These are phyloP conservation scores for Pseudonaja textilis DNA, from an alignment of 2,113 vertebrate species.

Conservation along the genomic window DNA sequence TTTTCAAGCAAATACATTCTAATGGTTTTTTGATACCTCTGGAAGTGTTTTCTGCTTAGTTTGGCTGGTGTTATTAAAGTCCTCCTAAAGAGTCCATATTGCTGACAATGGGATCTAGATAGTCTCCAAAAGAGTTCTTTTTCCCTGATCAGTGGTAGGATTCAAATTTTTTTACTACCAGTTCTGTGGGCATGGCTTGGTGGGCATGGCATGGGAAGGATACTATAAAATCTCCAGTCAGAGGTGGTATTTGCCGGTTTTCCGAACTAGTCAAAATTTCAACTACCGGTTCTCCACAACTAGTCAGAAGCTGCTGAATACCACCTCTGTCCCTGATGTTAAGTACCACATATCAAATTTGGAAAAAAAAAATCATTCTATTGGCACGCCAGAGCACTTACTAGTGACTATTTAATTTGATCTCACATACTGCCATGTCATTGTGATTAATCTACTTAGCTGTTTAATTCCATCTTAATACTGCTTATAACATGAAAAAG, in stretches of 20 bases:
- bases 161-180: no score
- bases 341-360: neutral
- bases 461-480: neutral
- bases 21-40: neutral
- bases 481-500: neutral
- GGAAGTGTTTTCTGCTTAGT: neutral
- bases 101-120: neutral
- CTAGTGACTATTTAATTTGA: neutral
- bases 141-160: neutral
- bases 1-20: neutral
- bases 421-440: neutral
- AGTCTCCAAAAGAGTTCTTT: neutral
- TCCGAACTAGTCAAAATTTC: no score
- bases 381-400: neutral
- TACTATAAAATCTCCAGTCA: no score
- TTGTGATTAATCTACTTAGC: neutral
- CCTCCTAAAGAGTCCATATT: neutral
- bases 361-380: neutral
- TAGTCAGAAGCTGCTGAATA: no score
- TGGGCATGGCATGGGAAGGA: no score
- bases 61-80: neutral
- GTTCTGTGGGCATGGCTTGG: no score
- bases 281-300: no score
- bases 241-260: no score
- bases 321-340: no score